These are phyloP conservation scores for Tragelaphus imberbis DNA, from an alignment of 2,113 vertebrate genomes.

Conservation along the genomic window DNA sequence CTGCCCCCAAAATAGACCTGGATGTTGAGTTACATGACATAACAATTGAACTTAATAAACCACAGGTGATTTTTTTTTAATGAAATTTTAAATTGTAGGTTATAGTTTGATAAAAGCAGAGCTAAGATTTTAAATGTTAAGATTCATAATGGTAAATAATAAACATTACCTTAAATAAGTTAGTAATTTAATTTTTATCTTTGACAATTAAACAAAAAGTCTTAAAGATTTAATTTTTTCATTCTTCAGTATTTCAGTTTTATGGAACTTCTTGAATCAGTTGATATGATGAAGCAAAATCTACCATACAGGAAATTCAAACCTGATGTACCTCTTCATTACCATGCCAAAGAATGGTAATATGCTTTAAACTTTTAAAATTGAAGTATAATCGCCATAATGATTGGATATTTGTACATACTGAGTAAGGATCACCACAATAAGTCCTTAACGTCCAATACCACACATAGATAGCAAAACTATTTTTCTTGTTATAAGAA, in stretches of 20 bases:
- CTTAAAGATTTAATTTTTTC: conserved; percentile 33
- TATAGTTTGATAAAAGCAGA: conserved; percentile 34
- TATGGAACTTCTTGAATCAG: conserved; percentile 94
- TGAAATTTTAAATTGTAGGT: conserved; percentile 29
- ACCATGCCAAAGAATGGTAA: conserved; percentile 88
- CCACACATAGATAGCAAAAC: not conserved
- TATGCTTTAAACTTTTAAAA: not conserved
- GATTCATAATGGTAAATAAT: not conserved
- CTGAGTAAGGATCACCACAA: not conserved
- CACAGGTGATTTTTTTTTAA: conserved; percentile 84
- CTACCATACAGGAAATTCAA: conserved; percentile 95
- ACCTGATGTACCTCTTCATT: conserved; percentile 84
- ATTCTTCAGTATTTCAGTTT: conserved; percentile 93
- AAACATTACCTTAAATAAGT: not conserved
- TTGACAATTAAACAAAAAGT: not conserved
- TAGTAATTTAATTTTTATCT: not conserved
- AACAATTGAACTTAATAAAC: conserved; percentile 92
- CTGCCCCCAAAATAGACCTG: conserved; percentile 93
- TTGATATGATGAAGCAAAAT: conserved; percentile 97
- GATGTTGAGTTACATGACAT: conserved; percentile 92
- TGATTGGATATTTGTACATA: not conserved
- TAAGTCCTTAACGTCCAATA: not conserved
- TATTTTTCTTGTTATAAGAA: not conserved
- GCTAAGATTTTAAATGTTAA: conserved; percentile 36
- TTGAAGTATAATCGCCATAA: not conserved